Percentiles rank a stretch among this genome's conserved stretches.
Evolutionary conservation across 2,888 invertebrate species (phyloP).

Genomic region (Pediacus dermestoides): DNA sequence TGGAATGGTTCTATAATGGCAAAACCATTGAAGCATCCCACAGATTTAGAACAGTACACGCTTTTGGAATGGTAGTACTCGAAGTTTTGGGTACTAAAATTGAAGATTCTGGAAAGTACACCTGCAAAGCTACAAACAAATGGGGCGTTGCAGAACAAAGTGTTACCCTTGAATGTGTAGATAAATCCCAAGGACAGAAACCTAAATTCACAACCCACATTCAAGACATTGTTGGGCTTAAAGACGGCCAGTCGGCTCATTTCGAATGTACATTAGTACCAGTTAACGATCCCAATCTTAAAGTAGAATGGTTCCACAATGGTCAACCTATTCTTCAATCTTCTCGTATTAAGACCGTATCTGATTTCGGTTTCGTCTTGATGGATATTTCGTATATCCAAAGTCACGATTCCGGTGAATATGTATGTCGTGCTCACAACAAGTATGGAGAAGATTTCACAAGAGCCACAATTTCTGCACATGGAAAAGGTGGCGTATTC

Average conservation of each 20-base stretch:
- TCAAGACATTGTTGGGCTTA: constrained; percentile 75
- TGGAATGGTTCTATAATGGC: constrained; percentile 96
- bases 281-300: constrained; percentile 88
- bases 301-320: constrained; percentile 96
- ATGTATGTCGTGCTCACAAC: constrained; percentile 87
- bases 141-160: constrained; percentile 86
- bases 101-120: constrained; percentile 86
- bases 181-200: constrained; percentile 80
- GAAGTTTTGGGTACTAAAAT: constrained; percentile 93
- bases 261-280: constrained; percentile 94
- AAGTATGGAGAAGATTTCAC: constrained; percentile 89
- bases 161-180: constrained; percentile 77
- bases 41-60: constrained; percentile 88
- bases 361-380: constrained; percentile 93
- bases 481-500: constrained; percentile 81
- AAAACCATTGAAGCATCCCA: constrained; percentile 84
- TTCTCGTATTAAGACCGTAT: constrained; percentile 87
- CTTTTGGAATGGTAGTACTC: constrained; percentile 95
- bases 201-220: constrained; percentile 87
- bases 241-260: constrained; percentile 91
- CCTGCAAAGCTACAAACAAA: constrained; percentile 83
- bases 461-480: constrained; percentile 78
- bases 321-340: constrained; percentile 85
- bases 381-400: constrained; percentile 93
- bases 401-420: constrained; percentile 90